Base-by-base conservation (phyloP, 2,888 invertebrate genomes). In the Eudemis profundana region DNA sequence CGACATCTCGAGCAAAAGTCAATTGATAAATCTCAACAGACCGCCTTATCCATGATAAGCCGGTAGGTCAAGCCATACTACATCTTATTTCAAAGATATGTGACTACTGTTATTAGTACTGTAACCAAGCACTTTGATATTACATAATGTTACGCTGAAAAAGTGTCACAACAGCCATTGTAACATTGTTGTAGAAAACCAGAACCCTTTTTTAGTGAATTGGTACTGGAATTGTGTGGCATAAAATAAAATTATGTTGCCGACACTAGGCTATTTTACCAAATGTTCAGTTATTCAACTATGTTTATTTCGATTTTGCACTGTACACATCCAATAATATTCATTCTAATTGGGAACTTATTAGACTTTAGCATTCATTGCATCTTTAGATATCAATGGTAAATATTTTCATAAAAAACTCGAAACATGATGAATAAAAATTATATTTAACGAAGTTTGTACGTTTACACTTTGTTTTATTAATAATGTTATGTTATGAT, bases 11-110 rank as follows among this genome's bases (percentile, higher is more conserved):
- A 36, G 44, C 50, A 27, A 38, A 38, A 49, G 27, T 44, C 64
- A 27, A 64, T 64, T 64, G 64, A 64, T 59, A 64, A 64, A 62
- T 23, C 38, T 50, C 40, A 5, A 29, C 17, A 44, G 10, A 56
- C 56, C 19, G 44, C 42, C 42, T 44, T 56, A 29, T 8, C 56
- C 14, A 44, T 0, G 29, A 40, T n/a, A 19, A 8, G 19, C 10
- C 1, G 29, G 42, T n/a, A 19, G n/a, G 19, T 10, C 40, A 17
- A 3, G 54, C 17, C 17, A 56, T 8, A 29, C 27, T 7, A 17
- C 0, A 7, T 27, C 29, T 29, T 56, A 42, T 19, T 19, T 3
- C 0, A 14, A 29, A 2, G 4, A 12, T 7, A 27, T 17, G 42
- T 42, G 29, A 50, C 1, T 33, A 1, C 0, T 19, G 4, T 10